Conservation (phyloP, 2,888 invertebrate genomes). For the Scaptomyza caliginosa region DNA sequence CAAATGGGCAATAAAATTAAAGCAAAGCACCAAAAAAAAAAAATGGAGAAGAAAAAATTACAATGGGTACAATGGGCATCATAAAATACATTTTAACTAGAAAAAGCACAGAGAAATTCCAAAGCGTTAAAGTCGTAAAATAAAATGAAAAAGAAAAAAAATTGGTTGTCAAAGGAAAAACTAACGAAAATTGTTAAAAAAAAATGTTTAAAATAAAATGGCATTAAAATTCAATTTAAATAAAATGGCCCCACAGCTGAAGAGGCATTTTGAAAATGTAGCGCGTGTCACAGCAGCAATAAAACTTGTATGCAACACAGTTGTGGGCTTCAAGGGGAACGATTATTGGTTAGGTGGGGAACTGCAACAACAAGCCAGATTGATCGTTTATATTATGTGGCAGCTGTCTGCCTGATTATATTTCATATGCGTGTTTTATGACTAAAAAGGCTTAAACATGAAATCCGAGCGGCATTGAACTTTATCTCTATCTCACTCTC, state of each 20-base stretch:
- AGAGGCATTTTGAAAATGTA: conserved; percentile 60
- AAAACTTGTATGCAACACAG: conserved; percentile 29
- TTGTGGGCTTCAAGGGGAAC: conserved; percentile 5
- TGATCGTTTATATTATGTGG: conserved; percentile 44
- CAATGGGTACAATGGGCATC: conserved; percentile 51
- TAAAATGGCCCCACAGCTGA: conserved; percentile 30
- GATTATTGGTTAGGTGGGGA: conserved; percentile 38
- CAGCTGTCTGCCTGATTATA: conserved; percentile 43
- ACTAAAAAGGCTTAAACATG: conserved; percentile 62
- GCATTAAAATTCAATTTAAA: conserved; percentile 73
- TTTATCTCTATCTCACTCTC: conserved; percentile 10
- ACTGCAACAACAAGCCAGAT: conserved; percentile 28
- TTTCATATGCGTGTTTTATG: conserved; percentile 65
- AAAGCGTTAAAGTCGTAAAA: conserved; percentile 69
- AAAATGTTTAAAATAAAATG: conserved; percentile 43
- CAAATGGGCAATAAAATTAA: conserved; percentile 70
- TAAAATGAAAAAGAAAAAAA: conserved; percentile 38
- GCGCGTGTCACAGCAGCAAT: conserved; percentile 70
- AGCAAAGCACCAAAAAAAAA: conserved; percentile 48
- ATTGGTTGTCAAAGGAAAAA: conserved; percentile 46
- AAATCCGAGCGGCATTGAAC: conserved; percentile 47
- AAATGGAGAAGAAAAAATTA: conserved; percentile 30
- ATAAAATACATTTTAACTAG: conserved; percentile 54
- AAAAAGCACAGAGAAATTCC: conserved; percentile 56
- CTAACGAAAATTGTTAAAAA: conserved; percentile 54